phyloP scores from a whole-genome alignment of 2,888 invertebrate species.

The Dioctria rufipes region DNA sequence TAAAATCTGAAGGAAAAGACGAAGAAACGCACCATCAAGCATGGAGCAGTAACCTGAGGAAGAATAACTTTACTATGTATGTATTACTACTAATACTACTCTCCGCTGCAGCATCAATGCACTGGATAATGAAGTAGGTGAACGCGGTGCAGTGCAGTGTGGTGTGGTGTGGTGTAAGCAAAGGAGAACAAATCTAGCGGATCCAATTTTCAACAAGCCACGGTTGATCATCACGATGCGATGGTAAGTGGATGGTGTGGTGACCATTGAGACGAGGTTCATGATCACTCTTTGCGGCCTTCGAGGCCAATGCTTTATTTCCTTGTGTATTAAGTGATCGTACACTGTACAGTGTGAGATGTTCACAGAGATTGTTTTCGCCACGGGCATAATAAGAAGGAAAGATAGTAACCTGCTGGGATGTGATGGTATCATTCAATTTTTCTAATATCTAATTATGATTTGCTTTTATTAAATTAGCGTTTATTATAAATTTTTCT shows the following conservation, averaged over 20 bases:
- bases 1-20: background rate
- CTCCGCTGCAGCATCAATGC: background rate
- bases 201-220: slow-evolving; percentile 27
- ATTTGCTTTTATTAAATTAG: too few species aligned
- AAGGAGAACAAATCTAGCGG: background rate
- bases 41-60: background rate
- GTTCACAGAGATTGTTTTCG: background rate
- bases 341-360: background rate
- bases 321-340: slow-evolving; percentile 1
- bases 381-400: background rate
- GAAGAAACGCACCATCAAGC: slow-evolving; percentile 14
- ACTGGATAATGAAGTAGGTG: background rate
- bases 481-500: too few species aligned
- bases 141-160: background rate
- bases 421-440: too few species aligned
- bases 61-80: too few species aligned
- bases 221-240: slow-evolving; percentile 5
- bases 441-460: too few species aligned
- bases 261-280: too few species aligned
- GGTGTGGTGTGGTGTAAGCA: too few species aligned
- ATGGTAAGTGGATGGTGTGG: too few species aligned
- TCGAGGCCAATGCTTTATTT: background rate
- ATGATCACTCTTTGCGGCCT: slow-evolving; percentile 1
- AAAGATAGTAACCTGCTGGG: background rate
- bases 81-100: too few species aligned